phyloP scores from a whole-genome alignment of 2,113 vertebrate genomes.

The Nettapus auritus region DNA sequence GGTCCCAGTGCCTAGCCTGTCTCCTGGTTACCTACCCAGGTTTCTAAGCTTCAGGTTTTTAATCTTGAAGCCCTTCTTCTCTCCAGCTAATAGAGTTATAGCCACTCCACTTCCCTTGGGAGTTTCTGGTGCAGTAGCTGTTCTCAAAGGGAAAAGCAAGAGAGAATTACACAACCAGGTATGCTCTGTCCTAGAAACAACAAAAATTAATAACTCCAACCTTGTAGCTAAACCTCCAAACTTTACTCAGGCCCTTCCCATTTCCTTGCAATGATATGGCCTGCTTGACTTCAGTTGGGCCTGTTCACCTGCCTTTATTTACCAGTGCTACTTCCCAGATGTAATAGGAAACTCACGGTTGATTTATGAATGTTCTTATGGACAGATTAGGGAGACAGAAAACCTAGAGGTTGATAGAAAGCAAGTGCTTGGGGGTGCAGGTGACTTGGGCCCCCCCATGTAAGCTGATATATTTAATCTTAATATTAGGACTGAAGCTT shows the following conservation, averaged over 20 bases:
- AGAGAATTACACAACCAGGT: neutral
- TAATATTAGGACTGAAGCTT: neutral
- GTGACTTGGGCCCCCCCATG: neutral
- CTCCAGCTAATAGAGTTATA: neutral
- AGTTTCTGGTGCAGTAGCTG: neutral
- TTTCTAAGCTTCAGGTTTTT: neutral
- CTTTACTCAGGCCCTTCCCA: neutral
- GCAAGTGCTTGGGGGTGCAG: too few relatives aligned
- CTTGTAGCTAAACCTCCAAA: neutral
- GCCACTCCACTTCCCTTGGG: rapidly evolving
- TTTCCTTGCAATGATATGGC: neutral
- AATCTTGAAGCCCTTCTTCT: neutral
- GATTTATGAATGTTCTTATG: neutral
- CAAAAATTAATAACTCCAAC: neutral
- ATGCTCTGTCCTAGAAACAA: neutral
- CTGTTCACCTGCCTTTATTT: neutral
- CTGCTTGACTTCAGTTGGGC: neutral
- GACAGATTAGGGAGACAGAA: neutral
- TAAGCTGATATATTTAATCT: neutral
- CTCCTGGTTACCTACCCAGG: neutral
- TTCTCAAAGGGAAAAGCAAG: neutral
- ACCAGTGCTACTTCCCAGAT: neutral
- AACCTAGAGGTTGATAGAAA: neutral
- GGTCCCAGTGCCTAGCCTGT: neutral
- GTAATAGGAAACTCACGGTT: neutral